Base-by-base conservation (phyloP, 2,888 invertebrate species). In the Zygothrica quintamaculata region DNA sequence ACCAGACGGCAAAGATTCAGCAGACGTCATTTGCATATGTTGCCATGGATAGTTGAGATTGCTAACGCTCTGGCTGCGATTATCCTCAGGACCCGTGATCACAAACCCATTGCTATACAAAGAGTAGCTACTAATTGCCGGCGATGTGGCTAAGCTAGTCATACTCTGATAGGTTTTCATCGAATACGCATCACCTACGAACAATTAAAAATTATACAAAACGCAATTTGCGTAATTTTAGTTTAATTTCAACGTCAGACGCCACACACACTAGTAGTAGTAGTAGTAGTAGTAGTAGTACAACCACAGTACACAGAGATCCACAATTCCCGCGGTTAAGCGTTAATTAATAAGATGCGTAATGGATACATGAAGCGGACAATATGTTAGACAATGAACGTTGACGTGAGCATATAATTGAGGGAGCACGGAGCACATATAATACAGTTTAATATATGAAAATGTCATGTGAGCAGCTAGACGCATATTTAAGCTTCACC, bases 81-180 rank as follows among this genome's bases (percentile, higher is more conserved):
- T 74, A 37, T 75, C 69, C 13, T 74, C 59, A 33, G 78, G 66
- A 44, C 76, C 79, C 58, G 88, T 85, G 62, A 90, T 80, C 86
- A 89, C 89, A 76, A 86, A 90, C 58, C 89, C 88, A 79, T 89
- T 90, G 87, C 90, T 91, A 87, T 88, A 89, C 43, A 91, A 77
- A 58, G 91, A 90, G 79, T 89, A 88, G 84, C 88, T 89, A 87
- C 91, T 91, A 69, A 89, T 88, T 65, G 91, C 91, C 76, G 90
- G 87, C 64, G 91, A 91, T 67, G 91, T 91, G 72, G 91, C 91
- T 89, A 91, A 90, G 87, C 91, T 91, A 89, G 91, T 91, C 77
- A 88, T 88, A 89, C 91, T 91, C 88, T 90, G 90, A 89, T 89
- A 91, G 47, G 91, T 91, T 90, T 90, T 90, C 89, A 91, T 89